Conservation (phyloP, 1,140 invertebrate genomes). For the Drosophila chauvacae region DNA sequence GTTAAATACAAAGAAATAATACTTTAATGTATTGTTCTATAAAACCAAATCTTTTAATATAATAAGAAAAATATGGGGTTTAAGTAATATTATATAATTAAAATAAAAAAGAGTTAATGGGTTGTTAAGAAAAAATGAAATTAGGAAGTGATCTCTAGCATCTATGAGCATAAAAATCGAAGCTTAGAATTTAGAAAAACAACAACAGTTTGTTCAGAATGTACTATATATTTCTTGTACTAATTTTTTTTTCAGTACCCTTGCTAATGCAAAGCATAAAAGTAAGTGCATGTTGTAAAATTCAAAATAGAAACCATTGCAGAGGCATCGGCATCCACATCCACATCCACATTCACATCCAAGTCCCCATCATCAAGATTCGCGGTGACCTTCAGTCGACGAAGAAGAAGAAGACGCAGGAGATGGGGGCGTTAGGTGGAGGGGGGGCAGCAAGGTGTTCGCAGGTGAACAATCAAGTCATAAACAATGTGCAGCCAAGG, state of each 20-base stretch:
- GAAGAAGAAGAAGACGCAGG: conserved; percentile 54
- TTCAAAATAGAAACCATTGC: conserved; percentile 80
- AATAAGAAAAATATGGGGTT: no score
- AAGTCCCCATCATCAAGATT: conserved; percentile 20
- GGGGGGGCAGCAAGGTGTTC: conserved; percentile 27
- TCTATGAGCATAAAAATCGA: no score
- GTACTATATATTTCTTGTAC: no score
- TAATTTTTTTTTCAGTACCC: not conserved
- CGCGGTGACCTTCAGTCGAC: conserved; percentile 65
- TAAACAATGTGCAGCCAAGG: conserved; percentile 79
- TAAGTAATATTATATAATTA: no score
- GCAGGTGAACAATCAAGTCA: conserved; percentile 73
- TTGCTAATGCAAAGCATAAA: conserved; percentile 65
- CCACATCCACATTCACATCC: conserved; percentile 3
- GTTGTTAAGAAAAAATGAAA: no score
- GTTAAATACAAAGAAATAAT: not conserved
- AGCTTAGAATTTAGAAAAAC: no score
- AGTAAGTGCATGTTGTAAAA: conserved; percentile 70
- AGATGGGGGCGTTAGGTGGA: conserved; percentile 10
- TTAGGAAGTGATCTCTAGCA: no score
- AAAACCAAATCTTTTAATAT: no score
- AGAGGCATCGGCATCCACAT: conserved; percentile 22
- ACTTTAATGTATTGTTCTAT: not conserved
- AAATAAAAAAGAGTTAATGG: no score
- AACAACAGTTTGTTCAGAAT: no score